Conservation (phyloP, 92 coral and sea anemone species). For the Bergia puertoricense region DNA sequence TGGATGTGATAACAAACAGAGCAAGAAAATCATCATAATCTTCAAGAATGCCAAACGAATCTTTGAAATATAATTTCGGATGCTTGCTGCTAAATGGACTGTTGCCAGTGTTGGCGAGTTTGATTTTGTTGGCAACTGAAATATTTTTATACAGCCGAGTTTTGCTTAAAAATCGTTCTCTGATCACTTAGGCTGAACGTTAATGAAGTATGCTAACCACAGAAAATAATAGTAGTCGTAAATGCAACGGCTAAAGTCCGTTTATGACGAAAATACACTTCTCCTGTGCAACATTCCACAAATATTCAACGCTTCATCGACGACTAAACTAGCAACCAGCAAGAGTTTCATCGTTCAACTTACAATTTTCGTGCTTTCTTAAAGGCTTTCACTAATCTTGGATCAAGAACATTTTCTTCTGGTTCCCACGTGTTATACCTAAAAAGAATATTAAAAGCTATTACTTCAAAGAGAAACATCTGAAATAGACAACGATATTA, state of each 20-base stretch:
- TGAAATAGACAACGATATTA: constrained; percentile 9
- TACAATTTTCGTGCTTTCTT: constrained; percentile 53
- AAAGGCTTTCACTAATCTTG: constrained; percentile 87
- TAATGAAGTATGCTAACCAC: neutral
- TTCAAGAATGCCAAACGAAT: constrained; percentile 19
- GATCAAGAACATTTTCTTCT: constrained; percentile 96
- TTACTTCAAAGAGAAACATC: constrained; percentile 14
- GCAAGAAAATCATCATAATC: constrained; percentile 35
- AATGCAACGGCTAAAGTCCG: constrained; percentile 1
- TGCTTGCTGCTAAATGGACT: constrained; percentile 14
- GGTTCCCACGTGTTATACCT: constrained; percentile 99
- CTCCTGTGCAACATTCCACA: constrained; percentile 43
- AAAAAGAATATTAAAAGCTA: constrained; percentile 30
- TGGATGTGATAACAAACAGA: constrained; percentile 37
- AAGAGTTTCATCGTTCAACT: constrained; percentile 7
- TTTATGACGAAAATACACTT: constrained; percentile 29
- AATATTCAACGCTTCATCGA: constrained; percentile 47
- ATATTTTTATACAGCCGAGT: constrained; percentile 36
- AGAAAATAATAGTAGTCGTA: neutral
- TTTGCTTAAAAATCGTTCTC: constrained; percentile 15
- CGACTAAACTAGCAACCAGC: constrained; percentile 26
- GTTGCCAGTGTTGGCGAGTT: constrained; percentile 7
- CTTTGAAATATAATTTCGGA: constrained; percentile 21
- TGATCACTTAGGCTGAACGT: constrained; percentile 8
- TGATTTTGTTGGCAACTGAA: constrained; percentile 37